phyloP scores from a whole-genome alignment of 2,113 vertebrate species.

The Aptenodytes forsteri region DNA sequence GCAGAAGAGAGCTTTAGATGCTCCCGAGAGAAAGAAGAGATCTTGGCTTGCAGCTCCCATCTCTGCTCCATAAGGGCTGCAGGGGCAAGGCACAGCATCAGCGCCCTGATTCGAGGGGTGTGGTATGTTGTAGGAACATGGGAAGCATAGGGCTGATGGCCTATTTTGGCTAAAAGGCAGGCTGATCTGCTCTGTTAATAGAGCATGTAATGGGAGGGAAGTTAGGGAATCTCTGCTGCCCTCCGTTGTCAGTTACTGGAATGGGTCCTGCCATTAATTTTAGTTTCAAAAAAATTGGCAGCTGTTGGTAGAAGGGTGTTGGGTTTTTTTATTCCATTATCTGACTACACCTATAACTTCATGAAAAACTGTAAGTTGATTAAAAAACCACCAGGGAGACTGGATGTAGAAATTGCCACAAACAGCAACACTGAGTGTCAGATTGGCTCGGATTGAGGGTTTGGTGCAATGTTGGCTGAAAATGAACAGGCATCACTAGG shows the following conservation, averaged over 20 bases:
- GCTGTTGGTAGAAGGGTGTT: neutral
- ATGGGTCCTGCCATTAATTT: neutral
- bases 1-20: neutral
- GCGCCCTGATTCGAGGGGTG: accelerated
- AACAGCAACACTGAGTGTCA: neutral
- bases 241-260: neutral
- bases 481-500: neutral
- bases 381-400: neutral
- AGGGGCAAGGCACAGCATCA: neutral
- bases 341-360: neutral
- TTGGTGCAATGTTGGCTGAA: neutral
- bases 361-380: neutral
- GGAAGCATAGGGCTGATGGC: neutral
- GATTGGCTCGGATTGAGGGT: neutral
- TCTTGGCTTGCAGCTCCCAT: neutral
- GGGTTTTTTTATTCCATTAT: neutral
- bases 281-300: neutral
- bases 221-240: neutral
- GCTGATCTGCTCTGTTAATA: neutral
- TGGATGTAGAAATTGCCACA: neutral
- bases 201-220: too few species aligned
- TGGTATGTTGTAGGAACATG: too few species aligned
- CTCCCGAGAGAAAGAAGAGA: neutral
- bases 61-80: neutral
- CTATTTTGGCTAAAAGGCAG: neutral